phyloP scores from a whole-genome alignment of 2,888 invertebrate species.

The Eudemis profundana region DNA sequence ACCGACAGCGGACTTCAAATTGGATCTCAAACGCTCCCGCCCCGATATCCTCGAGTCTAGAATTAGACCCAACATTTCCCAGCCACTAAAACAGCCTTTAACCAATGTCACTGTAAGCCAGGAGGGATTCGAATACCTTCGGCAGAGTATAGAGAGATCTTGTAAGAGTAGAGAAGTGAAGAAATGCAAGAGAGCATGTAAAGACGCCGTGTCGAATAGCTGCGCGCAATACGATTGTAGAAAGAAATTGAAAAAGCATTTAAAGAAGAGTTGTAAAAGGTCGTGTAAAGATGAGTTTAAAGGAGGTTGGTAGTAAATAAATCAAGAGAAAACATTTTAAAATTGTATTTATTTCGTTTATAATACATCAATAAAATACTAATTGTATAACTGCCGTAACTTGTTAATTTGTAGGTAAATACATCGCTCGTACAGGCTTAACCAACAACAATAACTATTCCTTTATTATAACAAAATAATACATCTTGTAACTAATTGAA shows the following conservation, averaged over 20 bases:
- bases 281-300: conserved; percentile 55
- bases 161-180: conserved; percentile 47
- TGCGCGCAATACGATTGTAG: conserved; percentile 55
- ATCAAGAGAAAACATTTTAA: conserved; percentile 54
- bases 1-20: too few relatives aligned
- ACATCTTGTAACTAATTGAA: conserved; percentile 36
- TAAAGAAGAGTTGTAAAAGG: conserved; percentile 58
- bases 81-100: neutral
- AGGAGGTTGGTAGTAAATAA: conserved; percentile 38
- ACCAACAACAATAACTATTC: conserved; percentile 38
- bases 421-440: conserved; percentile 37
- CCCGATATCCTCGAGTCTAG: too few relatives aligned
- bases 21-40: too few relatives aligned
- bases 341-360: conserved; percentile 59
- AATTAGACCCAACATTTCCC: too few relatives aligned
- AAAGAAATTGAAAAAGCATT: conserved; percentile 51
- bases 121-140: neutral
- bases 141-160: conserved; percentile 22
- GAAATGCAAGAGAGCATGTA: conserved; percentile 57
- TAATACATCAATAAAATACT: conserved; percentile 78
- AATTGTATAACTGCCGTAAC: conserved; percentile 73
- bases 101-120: neutral
- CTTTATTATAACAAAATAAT: conserved; percentile 41
- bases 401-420: conserved; percentile 57
- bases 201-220: conserved; percentile 48